Evolutionary conservation across 2,113 vertebrate species (phyloP), one percentile per base, ranked within the genome.

Genomic region (Sebastes schlegelii): DNA sequence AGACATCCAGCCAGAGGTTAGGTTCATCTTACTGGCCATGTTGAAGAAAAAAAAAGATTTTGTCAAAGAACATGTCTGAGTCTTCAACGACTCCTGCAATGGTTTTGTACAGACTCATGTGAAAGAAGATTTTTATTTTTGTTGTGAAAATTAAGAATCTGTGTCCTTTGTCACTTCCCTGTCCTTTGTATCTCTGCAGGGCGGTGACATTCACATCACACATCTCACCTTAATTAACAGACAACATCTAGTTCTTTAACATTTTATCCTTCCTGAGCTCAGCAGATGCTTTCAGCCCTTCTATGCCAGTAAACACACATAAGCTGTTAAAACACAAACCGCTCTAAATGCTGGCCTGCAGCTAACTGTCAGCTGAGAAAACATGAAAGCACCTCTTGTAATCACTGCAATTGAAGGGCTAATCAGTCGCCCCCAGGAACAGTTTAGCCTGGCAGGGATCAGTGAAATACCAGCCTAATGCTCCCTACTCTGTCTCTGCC

Each of bases 321-420:
- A 62, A 69, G 69, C 85, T 85, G 84, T 89, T 85, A 93, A 76
- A 91, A 85, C 69, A 77, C 52, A 85, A 86, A 83, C 76, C 70
- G 67, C 64, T 73, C 58, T 91, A 86, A 93, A 86, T 88, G 79
- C 85, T 60, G 48, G 90, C 91, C 88, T 86, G 83, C 67, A 86
- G 89, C 87, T 55, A 46, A 78, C 80, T 60, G 87, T 92, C 92
- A 93, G 92, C 92, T 92, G 90, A 92, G 84, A 90, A 93, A 93
- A 93, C 92, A 93, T 80, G 49, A 86, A 86, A 84, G 90, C 80
- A 46, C 69, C 74, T 69, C 77, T 84, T 74, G 55, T 91, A 91
- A 92, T 93, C 62, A 40, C 82, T 77, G 77, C 73, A 87, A 84
- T 89, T 85, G 68, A 84, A 77, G 65, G 69, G 51, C 84, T 90